These are phyloP conservation scores for Conomelus anceps DNA, from an alignment of 2,888 invertebrate genomes.

Conservation along the genomic window DNA sequence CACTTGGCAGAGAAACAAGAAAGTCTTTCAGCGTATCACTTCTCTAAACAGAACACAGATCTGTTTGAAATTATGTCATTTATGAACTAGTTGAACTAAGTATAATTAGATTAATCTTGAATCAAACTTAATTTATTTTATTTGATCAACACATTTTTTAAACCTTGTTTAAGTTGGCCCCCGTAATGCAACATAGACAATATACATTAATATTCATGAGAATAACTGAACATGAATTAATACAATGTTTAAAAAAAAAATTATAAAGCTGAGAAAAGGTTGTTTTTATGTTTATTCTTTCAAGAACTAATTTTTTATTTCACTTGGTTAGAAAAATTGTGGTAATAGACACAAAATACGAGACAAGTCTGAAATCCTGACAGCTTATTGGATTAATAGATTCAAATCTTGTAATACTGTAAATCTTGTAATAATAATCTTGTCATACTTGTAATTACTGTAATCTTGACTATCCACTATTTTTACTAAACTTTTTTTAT, in stretches of 20 bases:
- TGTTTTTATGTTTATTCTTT: too few species aligned
- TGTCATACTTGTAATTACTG: background rate
- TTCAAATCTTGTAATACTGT: too few species aligned
- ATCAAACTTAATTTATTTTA: background rate
- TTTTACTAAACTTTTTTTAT: too few species aligned
- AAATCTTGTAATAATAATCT: too few species aligned
- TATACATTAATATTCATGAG: too few species aligned
- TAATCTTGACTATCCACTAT: background rate
- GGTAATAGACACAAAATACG: too few species aligned
- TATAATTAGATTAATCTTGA: background rate
- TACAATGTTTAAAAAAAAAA: too few species aligned
- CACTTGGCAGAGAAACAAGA: background rate
- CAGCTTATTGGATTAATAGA: too few species aligned
- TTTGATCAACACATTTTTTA: background rate
- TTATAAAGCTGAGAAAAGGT: too few species aligned
- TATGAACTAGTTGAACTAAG: background rate
- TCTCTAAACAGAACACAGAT: background rate
- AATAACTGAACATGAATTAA: background rate
- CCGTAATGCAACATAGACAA: background rate
- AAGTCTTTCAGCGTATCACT: background rate
- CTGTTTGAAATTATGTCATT: background rate
- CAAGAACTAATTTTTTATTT: too few species aligned
- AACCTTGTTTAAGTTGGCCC: background rate
- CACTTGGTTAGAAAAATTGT: too few species aligned
- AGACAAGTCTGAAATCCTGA: too few species aligned